These are phyloP conservation scores for Holotrichia oblita DNA, from an alignment of 1,140 invertebrate genomes.

Conservation along the genomic window DNA sequence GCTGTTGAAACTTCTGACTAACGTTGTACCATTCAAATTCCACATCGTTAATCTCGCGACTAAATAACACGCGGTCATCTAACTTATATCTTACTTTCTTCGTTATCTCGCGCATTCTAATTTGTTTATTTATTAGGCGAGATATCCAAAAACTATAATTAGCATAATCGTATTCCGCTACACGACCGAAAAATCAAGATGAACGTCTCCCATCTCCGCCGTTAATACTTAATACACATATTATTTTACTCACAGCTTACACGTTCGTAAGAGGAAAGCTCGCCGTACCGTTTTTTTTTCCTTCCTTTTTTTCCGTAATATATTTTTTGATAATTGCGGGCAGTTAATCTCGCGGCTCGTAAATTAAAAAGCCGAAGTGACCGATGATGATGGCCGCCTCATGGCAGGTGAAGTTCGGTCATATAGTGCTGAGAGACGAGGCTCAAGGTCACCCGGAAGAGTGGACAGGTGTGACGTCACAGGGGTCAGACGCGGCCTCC, in stretches of 20 bases:
- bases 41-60: no score
- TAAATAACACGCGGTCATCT: background rate
- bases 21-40: no score
- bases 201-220: background rate
- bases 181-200: background rate
- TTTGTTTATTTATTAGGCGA: background rate
- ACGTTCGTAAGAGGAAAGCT: background rate
- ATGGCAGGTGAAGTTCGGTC: slow-evolving; percentile 40
- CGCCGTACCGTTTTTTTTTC: background rate
- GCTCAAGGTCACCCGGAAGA: slow-evolving; percentile 51
- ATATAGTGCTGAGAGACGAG: slow-evolving; percentile 34
- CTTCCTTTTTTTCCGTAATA: no score
- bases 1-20: no score
- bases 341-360: slow-evolving; percentile 37
- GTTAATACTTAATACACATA: no score
- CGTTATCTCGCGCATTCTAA: background rate
- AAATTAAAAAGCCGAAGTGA: slow-evolving; percentile 35
- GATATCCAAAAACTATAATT: background rate
- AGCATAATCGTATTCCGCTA: slow-evolving; percentile 20
- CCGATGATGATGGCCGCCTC: slow-evolving; percentile 26
- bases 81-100: background rate
- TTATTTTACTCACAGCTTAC: background rate
- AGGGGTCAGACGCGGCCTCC: slow-evolving; percentile 48
- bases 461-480: slow-evolving; percentile 53
- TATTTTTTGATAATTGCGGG: slow-evolving; percentile 27